Evolutionary conservation across 2,888 invertebrate genomes (phyloP).

Genomic region (Plebejus melissa): DNA sequence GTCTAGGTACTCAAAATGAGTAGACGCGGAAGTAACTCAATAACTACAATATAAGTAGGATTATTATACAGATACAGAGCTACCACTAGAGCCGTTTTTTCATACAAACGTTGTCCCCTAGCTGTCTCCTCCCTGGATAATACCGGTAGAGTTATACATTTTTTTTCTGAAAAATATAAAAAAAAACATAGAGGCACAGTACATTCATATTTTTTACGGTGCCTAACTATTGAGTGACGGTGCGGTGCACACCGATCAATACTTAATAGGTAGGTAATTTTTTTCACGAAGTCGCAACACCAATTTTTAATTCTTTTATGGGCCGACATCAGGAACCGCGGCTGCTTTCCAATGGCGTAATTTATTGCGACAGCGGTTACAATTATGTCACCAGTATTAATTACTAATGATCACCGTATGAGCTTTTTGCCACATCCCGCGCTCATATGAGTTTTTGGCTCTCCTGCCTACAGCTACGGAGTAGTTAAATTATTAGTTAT

Average conservation of each 20-base stretch:
- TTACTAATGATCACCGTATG: slow-evolving; percentile 48
- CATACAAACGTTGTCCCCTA: no score
- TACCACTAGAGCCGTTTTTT: no score
- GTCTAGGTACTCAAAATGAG: no score
- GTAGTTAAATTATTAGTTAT: neutral
- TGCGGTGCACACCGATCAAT: neutral
- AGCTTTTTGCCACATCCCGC: slow-evolving; percentile 26
- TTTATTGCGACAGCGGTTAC: slow-evolving; percentile 64
- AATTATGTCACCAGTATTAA: slow-evolving; percentile 71
- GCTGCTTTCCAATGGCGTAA: slow-evolving; percentile 74
- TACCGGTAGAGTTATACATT: no score
- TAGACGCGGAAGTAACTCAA: no score
- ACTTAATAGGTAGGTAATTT: slow-evolving; percentile 11
- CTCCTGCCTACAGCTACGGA: neutral
- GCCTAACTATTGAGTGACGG: no score
- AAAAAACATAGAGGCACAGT: no score
- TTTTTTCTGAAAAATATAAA: no score
- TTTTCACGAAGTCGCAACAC: slow-evolving; percentile 34
- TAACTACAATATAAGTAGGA: no score
- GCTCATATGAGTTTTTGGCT: neutral
- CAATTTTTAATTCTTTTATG: slow-evolving; percentile 41
- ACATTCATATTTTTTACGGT: no score
- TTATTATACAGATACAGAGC: no score
- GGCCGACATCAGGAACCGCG: slow-evolving; percentile 66
- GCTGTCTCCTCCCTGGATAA: no score